Evolutionary conservation across 2,888 invertebrate species (phyloP).

Genomic region (Globia sparganii): DNA sequence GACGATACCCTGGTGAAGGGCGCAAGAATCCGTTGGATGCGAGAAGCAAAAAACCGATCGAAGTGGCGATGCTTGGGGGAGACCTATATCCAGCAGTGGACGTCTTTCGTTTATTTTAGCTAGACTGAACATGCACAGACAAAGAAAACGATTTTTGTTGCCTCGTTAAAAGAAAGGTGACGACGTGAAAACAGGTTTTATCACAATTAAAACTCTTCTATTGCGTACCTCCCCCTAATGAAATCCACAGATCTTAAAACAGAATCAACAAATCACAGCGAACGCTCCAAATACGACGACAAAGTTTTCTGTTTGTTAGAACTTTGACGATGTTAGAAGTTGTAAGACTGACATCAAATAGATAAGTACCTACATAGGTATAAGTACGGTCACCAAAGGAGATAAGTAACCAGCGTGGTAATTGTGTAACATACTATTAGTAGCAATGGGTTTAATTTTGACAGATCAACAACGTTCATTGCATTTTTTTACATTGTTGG

Average conservation of each 20-base stretch:
- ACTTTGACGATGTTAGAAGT: conserved; percentile 15
- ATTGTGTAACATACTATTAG: too few relatives aligned
- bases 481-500: too few relatives aligned
- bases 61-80: background rate
- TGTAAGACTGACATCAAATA: conserved; percentile 9
- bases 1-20: background rate
- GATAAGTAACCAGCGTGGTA: too few relatives aligned
- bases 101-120: background rate
- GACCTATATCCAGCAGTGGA: too few relatives aligned
- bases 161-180: conserved; percentile 3
- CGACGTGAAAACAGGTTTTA: background rate
- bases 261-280: conserved; percentile 19
- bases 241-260: conserved; percentile 9
- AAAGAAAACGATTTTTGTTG: background rate
- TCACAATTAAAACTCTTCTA: background rate
- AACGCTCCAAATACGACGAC: background rate
- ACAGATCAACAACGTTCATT: too few relatives aligned
- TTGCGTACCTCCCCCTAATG: background rate
- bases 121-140: background rate
- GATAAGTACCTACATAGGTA: background rate
- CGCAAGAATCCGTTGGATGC: background rate
- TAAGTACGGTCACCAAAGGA: too few relatives aligned
- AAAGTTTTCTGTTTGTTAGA: conserved; percentile 35
- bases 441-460: too few relatives aligned
- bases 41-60: background rate